Evolutionary conservation across 2,797 vertebrate species (phyloP).

Genomic region (Rhynchotus rufescens): DNA sequence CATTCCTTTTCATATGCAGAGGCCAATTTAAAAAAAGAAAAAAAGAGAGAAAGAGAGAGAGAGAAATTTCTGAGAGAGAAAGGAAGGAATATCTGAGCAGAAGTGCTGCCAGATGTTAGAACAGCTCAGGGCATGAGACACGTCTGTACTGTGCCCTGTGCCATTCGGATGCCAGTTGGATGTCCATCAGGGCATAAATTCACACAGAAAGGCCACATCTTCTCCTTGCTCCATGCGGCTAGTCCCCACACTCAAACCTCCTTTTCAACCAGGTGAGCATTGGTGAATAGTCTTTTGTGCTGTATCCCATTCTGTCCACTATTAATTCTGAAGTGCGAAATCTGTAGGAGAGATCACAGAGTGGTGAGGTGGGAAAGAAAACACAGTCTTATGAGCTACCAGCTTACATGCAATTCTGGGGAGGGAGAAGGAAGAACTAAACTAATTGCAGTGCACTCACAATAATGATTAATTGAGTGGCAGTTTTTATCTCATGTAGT

Average conservation of each 20-base stretch:
- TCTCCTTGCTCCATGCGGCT: not conserved
- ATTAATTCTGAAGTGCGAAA: not conserved
- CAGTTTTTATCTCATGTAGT: not conserved
- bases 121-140: not conserved
- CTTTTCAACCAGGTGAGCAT: not conserved
- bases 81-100: not conserved
- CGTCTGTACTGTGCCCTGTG: rapidly evolving
- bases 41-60: rapidly evolving
- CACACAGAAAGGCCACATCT: not conserved
- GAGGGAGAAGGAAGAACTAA: not conserved
- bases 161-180: not conserved
- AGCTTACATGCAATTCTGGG: rapidly evolving
- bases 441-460: not conserved
- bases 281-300: not conserved
- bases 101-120: not conserved
- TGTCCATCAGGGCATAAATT: not conserved
- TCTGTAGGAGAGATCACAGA: not conserved
- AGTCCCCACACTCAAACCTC: not conserved
- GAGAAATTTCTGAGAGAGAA: not conserved
- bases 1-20: not conserved
- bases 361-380: not conserved
- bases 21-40: too few species aligned
- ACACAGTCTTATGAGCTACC: not conserved
- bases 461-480: not conserved
- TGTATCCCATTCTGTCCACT: not conserved